Base-by-base conservation (phyloP, 2,113 vertebrate genomes). In the Ammodytes dubius region DNA sequence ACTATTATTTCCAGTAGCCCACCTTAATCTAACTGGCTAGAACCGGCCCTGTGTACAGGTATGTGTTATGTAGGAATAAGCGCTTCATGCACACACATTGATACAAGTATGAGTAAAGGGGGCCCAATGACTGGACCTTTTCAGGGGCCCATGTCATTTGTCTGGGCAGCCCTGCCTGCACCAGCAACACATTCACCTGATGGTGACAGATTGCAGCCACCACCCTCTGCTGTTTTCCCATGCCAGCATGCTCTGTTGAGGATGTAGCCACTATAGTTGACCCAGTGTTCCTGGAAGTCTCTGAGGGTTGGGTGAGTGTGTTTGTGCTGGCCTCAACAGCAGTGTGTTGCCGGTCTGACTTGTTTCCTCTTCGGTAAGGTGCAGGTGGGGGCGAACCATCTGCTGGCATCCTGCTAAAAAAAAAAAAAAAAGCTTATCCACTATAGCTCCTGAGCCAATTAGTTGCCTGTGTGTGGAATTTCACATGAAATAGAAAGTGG, bases 171-270 rank as follows among this genome's bases (percentile, higher is more conserved):
- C n/a, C n/a, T n/a, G n/a, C n/a, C n/a, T n/a, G n/a, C 78, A 37
- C 17, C 70, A 27, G 37, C 61, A 43, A 49, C 56, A 42, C 43
- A 12, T 50, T 67, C 59, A 63, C 70, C 68, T 79, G 58, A 82
- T 54, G 64, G 63, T 80, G 66, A 84, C 86, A 77, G 59, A 79
- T 60, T 39, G 75, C 52, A 7, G 15, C 49, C 63, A 66, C 68
- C 68, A 56, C 49, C 45, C 11, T 8, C 37, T 64, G 71, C 37
- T 59, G 53, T 45, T 39, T 14, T 12, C 54, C 0, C 46, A 3
- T 58, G 70, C n/a, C 75, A 70, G 42, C 58, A 65, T 53, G 63
- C 61, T 68, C 65, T 42, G 10, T 19, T 59, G 56, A 71, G 56
- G 60, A 53, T 47, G 42, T 17, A 53, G 45, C 72, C 43, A 63